Conservation (phyloP, 2,888 invertebrate species). For the Tromatobia lineatoria region DNA sequence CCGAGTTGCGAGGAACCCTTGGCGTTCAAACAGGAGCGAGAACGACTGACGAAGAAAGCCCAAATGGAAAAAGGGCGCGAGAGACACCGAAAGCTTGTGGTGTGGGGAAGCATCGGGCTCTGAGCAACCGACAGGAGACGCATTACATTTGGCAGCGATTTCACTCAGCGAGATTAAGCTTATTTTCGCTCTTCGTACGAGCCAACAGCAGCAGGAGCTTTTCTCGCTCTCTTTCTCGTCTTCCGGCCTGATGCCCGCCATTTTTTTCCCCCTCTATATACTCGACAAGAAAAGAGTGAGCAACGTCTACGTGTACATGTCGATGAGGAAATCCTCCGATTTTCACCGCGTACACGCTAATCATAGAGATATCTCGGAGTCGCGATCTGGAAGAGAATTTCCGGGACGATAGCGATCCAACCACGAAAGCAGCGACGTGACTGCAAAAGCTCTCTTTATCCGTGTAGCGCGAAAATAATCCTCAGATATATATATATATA, state of each 20-base stretch:
- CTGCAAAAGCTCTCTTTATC: slow-evolving; percentile 39
- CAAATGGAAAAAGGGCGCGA: slow-evolving; percentile 45
- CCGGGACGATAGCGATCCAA: slow-evolving; percentile 59
- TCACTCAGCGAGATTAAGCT: slow-evolving; percentile 84
- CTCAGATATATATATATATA: slow-evolving; percentile 38
- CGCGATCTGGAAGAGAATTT: slow-evolving; percentile 71
- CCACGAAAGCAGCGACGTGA: slow-evolving; percentile 32
- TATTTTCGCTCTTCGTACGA: slow-evolving; percentile 78
- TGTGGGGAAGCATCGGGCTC: slow-evolving; percentile 25
- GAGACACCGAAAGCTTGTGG: slow-evolving; percentile 46
- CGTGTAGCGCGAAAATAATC: slow-evolving; percentile 65
- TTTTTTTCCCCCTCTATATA: slow-evolving; percentile 23
- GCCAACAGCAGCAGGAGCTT: slow-evolving; percentile 51
- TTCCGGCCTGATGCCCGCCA: slow-evolving; percentile 19
- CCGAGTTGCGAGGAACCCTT: slow-evolving; percentile 9
- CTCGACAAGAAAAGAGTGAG: slow-evolving; percentile 14
- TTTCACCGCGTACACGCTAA: slow-evolving; percentile 67
- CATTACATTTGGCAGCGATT: slow-evolving; percentile 84
- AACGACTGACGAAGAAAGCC: slow-evolving; percentile 33
- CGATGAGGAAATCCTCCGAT: slow-evolving; percentile 32
- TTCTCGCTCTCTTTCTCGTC: slow-evolving; percentile 54
- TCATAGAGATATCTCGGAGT: slow-evolving; percentile 71
- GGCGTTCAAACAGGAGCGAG: slow-evolving; percentile 4
- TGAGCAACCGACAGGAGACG: slow-evolving; percentile 74
- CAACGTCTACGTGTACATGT: not conserved